Base-by-base conservation (phyloP, 1,140 invertebrate species). In the Scaptomyza hsui region DNA sequence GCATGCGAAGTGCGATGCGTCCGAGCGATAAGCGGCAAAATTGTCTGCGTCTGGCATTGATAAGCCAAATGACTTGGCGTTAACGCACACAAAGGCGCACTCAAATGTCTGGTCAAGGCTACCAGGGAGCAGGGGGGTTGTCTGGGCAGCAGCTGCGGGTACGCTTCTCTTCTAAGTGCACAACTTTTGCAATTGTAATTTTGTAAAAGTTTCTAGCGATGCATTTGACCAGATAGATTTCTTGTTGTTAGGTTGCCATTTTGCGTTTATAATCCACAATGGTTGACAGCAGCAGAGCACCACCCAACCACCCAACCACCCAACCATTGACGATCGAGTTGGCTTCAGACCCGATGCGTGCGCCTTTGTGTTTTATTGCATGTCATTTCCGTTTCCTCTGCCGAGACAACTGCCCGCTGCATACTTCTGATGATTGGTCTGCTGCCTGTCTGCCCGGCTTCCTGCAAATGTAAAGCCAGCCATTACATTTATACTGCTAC, bases 351-450 rank as follows among this genome's bases (percentile, higher is more conserved):
- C 29, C 63, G 16, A 68, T 76, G 63, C 70, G 77, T 80, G 78
- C 60, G 72, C 73, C 81, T 90, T 90, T 86, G 89, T 90, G 89
- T 89, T 90, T 90, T 90, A 90, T 90, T 90, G 77, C 89, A 86
- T 89, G 89, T 77, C 89, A 90, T 90, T 90, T 90, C 89, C 89
- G 89, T 73, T 80, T 88, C 89, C 75, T 75, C 39, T 72, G 45
- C 55, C 29, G 42, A 29, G 32, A 37, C 12, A 9, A 49, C 13
- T 44, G 47, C 52, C 32, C 21, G 62, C 64, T 62, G 82, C 78
- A 78, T 80, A 75, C 77, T 78, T 89, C 71, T 88, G 82, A 88
- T 88, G 86, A 89, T 89, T 89, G 85, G 83, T 89, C 85, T 85
- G 76, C 73, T 62, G 41, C 13, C 18, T 18, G 75, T 85, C 80